Base-by-base conservation (phyloP, 2,888 invertebrate species). In the Prosapia bicincta region DNA sequence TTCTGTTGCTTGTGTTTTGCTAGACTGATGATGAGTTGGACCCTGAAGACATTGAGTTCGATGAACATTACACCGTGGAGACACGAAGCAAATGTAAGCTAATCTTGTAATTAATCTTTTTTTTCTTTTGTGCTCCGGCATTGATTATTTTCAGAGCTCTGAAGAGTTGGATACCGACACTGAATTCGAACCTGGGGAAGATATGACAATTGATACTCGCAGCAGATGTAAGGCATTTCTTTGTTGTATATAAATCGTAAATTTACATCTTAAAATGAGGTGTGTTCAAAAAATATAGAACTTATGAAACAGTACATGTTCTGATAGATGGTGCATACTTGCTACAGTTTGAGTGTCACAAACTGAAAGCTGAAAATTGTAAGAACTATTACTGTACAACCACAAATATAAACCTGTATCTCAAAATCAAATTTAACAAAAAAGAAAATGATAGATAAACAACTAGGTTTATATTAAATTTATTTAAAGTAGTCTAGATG, bases 51-150 rank as follows among this genome's bases (percentile, higher is more conserved):
- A 93, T 95, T 69, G 94, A 95, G 82, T 86, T 95, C 75, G 95
- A 95, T 82, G 95, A 95, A 84, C 93, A 95, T 83, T 94, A 95
- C 85, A 94, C 94, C 0, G 85, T 93, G 82, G 96, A 96, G 85
- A 96, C 95, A 0, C 90, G 95, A 81, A 96, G 96, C 87, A 96
- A 95, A 90, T 96, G 94, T 94, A 89, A 91, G 92, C 83, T 66
- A 54, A 66, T 70, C 69, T 74, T 74, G 66, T 75, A 69, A 23
- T 66, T 70, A 66, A 26, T 76, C 23, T 25, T 71, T 77, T 74
- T 32, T 74, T 74, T 65, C 68, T 74, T 20, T 76, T 78, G 76
- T 79, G 79, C 72, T 72, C 83, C 23, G 26, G 69, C 54, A 54
- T 26, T 38, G 43, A 30, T 74, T 66, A 65, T 69, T 74, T 83